A percentile compares a stretch with the other conserved stretches of the same genome.
These are phyloP conservation scores for Tupaia chinensis DNA, from an alignment of 2,113 vertebrate species.

Conservation along the genomic window DNA sequence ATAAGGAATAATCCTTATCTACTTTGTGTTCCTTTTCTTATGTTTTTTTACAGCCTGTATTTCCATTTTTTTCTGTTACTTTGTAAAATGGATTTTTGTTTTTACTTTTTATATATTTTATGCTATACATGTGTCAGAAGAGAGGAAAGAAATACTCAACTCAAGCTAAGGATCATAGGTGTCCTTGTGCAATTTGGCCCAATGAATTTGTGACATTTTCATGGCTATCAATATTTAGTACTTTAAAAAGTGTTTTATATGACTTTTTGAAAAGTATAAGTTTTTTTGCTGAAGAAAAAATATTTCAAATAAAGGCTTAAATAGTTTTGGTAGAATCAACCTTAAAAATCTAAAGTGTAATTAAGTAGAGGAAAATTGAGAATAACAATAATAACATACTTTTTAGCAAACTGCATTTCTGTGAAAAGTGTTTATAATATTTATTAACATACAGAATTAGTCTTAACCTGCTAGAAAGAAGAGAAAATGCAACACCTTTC, in stretches of 20 bases:
- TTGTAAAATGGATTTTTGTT: slow-evolving; percentile 12
- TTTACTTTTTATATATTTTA: background rate
- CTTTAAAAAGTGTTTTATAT: slow-evolving; percentile 46
- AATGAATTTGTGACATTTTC: background rate
- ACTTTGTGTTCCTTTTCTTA: background rate
- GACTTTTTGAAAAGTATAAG: slow-evolving; percentile 35
- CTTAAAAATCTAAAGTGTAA: slow-evolving; percentile 71
- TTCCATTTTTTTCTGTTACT: background rate
- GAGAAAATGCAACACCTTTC: slow-evolving; percentile 89
- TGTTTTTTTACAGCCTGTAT: background rate
- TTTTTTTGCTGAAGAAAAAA: background rate
- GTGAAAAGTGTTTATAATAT: slow-evolving; percentile 77
- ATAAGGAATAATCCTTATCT: background rate
- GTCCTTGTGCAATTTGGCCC: background rate
- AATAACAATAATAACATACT: slow-evolving; percentile 65
- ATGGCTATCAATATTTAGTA: background rate
- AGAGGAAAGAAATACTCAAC: background rate
- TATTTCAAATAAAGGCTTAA: background rate
- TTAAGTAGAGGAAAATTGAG: slow-evolving; percentile 69
- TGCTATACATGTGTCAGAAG: background rate
- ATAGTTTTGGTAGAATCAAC: slow-evolving; percentile 69
- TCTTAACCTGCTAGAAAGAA: slow-evolving; percentile 88
- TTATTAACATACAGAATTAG: slow-evolving; percentile 88
- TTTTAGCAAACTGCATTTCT: slow-evolving; percentile 76
- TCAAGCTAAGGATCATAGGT: background rate